Base-by-base conservation (phyloP, 2,888 invertebrate species). In the Dicranocentrus wangi region DNA sequence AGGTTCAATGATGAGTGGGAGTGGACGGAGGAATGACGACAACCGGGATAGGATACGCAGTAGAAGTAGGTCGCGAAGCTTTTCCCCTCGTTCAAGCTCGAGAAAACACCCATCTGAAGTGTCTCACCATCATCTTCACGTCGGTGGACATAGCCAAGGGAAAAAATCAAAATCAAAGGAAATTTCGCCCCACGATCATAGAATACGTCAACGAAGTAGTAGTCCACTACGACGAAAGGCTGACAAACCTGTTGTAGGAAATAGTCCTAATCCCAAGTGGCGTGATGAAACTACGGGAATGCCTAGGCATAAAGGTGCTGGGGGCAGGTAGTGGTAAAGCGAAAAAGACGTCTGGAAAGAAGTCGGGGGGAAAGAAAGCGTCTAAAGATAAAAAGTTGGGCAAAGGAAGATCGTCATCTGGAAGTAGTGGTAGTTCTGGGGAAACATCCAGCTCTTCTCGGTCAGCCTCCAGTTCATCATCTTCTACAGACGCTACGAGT, bases 341-440 rank as follows among this genome's bases (percentile, higher is more conserved):
- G 8, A 76, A 71, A 55, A 81, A 76, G 19, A n/a, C 58, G 15
- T 65, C 71, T 27, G 75, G 68, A 13, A 82, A 77, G 21, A 19
- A 60, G 3, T 61, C 81, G 0, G 47, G 73, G 3, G 58, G 68
- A 0, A 81, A 81, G 42, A 81, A 75, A 65, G 51, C 32, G 1
- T 25, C 15, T 17, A 69, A 79, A 43, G 81, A 53, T 1, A 83
- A 78, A 32, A 84, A 85, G 51, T 47, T 58, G 23, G 72, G 32
- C 0, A 81, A 76, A 63, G 81, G 82, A 21, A 79, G 80, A 43
- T 84, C 86, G 2, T 84, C 85, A 0, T 86, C 86, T 25, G 81
- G 83, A 53, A 85, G 83, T 43, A 84, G 85, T 25, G 85, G 69
- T 19, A 83, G 78, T 10, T 80, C 86, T 25, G 81, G 83, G 10